Conservation (phyloP, 2,113 vertebrate genomes). For the Struthio camelus region DNA sequence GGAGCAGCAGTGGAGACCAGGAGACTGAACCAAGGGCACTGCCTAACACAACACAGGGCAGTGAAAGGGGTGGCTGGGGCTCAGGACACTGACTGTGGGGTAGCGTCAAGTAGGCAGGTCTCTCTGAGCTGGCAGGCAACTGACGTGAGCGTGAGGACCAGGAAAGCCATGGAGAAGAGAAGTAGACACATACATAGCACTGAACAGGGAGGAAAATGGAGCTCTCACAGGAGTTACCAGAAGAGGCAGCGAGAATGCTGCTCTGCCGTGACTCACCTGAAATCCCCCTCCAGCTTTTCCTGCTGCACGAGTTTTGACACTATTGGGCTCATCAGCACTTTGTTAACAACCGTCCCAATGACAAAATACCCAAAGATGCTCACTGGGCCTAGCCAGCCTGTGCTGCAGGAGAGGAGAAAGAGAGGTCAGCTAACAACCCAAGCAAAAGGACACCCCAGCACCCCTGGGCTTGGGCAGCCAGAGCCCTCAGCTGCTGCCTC, state of each 20-base stretch:
- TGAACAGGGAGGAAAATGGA: background rate
- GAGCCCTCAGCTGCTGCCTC: background rate
- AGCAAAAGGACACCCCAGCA: background rate
- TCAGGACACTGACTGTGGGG: background rate
- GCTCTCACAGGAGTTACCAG: background rate
- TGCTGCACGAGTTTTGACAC: constrained; percentile 91
- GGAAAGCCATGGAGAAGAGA: background rate
- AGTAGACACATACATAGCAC: background rate
- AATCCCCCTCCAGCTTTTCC: constrained; percentile 96
- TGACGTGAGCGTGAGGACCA: background rate
- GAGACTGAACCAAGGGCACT: background rate
- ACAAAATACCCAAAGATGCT: constrained; percentile 94
- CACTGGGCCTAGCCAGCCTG: constrained; percentile 92
- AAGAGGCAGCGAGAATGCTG: background rate
- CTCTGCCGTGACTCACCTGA: constrained; percentile 80
- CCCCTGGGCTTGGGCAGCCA: background rate
- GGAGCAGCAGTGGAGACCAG: background rate
- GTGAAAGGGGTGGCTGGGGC: background rate
- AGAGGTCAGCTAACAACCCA: background rate
- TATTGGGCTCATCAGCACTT: constrained; percentile 91
- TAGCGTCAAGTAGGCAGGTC: background rate
- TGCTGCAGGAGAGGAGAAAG: constrained; percentile 75
- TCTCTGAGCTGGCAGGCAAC: background rate
- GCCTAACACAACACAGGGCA: background rate
- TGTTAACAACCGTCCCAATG: constrained; percentile 89